Conservation (phyloP, 2,113 vertebrate genomes). For the Dipodomys stephensi region DNA sequence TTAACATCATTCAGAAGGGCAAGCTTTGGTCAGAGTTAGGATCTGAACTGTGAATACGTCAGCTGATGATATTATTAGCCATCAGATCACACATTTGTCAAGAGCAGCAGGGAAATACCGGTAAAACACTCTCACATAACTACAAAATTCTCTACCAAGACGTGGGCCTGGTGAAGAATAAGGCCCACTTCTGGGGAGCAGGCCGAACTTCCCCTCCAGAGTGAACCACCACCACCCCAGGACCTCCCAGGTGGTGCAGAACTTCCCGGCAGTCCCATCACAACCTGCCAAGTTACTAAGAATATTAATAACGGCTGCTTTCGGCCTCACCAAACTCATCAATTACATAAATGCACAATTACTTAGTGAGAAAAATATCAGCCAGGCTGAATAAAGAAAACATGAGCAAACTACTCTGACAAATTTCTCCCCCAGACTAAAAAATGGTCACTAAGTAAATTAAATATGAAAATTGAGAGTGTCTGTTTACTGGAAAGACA, state of each 20-base stretch:
- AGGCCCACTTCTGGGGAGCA: background rate
- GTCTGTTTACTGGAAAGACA: constrained; percentile 19
- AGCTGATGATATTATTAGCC: accelerated
- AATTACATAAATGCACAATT: constrained; percentile 39
- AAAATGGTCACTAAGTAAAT: constrained; percentile 51
- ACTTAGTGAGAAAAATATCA: constrained; percentile 23
- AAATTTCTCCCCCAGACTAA: background rate
- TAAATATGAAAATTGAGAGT: constrained; percentile 17
- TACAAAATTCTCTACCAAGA: background rate
- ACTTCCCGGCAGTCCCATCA: constrained; percentile 20
- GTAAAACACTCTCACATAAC: background rate
- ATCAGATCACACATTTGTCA: background rate
- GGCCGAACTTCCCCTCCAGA: background rate
- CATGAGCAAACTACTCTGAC: background rate
- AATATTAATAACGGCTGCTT: background rate
- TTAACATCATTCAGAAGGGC: background rate
- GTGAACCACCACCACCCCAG: no score
- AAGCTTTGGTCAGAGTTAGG: background rate
- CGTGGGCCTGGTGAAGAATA: background rate
- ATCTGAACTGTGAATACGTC: background rate
- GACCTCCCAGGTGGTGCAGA: background rate
- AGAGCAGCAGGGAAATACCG: no score
- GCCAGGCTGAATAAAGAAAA: background rate
- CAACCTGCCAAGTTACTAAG: background rate
- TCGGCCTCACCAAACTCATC: background rate